Base-by-base conservation (phyloP, 2,797 vertebrate genomes). In the Champsocephalus gunnari region DNA sequence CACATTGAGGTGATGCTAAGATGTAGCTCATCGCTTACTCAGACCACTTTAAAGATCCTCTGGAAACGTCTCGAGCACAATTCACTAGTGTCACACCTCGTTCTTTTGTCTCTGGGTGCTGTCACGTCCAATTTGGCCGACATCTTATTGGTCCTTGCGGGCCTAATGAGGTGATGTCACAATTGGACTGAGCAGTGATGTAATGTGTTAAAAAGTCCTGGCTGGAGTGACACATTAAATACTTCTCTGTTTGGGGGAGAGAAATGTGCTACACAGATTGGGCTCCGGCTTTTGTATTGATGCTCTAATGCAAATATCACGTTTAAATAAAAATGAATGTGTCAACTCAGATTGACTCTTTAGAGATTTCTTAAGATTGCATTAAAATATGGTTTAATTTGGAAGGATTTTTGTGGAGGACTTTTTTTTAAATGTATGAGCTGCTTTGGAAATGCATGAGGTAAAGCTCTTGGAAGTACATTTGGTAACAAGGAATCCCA, bases 81-180 rank as follows among this genome's bases (percentile, higher is more conserved):
- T 80, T 68, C 64, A 21, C 56, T 83, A 48, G 74, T 49, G 71
- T 90, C 80, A 87, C 91, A 91, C 88, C 87, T 93, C 72, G 57
- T 85, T 86, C 88, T 79, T 90, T 87, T 88, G 84, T 91, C 74
- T 80, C n/a, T 2, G 12, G 49, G 10, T 17, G 14, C 66, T 28
- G 86, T 84, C 63, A 13, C 5, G 12, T 83, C 79, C 80, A 73
- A 76, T 75, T 83, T 69, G 56, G 81, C 53, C 38, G 13, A 28
- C 38, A 43, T 74, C 65, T 83, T 77, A 82, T 59, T 75, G 76
- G 85, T 66, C 83, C 70, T 19, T 55, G 70, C 58, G 77, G 89
- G 63, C 79, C 73, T 88, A 75, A 83, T 87, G 76, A 69, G 56
- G 32, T 90, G 83, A 90, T 89, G 77, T 92, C 89, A 91, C 67